Evolutionary conservation across 2,113 vertebrate genomes (phyloP), one percentile per base, ranked within the genome.

Genomic region (Theristicus caerulescens): DNA sequence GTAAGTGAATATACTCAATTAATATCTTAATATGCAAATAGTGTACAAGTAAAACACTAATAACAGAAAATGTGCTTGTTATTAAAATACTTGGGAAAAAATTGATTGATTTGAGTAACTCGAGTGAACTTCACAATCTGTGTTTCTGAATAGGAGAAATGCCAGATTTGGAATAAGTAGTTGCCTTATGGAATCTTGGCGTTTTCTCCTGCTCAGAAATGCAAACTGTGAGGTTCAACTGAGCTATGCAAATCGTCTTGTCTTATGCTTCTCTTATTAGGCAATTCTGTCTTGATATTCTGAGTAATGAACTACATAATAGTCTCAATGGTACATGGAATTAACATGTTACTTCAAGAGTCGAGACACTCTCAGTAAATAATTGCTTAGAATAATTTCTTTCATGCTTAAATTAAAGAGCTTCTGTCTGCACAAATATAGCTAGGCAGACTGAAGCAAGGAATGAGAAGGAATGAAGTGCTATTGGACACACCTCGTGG

Each of bases 111-210:
- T 93, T 89, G 83, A 89, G 46, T 87, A 96, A 94, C 69, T 95
- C 5, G 4, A 81, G 80, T 82, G 93, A 97, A 96, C 95, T 91
- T 95, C 93, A 91, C 93, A 97, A 92, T 95, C 93, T 96, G 94
- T 97, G 88, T 94, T 96, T 94, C 82, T 93, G 90, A 94, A 96
- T 67, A 96, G 95, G 59, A 95, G 73, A 96, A 95, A 84, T 89
- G 96, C 94, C 96, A 97, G 91, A 92, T 94, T 95, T 95, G 83
- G 89, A 97, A 92, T 96, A 97, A 95, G 94, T 77, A 40, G 44
- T 78, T 96, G 88, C 95, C 95, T 94, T 97, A 96, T 96, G 92
- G 95, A 97, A 94, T 93, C 95, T 94, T 96, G 96, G 95, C 82
- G 1, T 96, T 95, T 97, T 93, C 65, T 92, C 88, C 92, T 95